Conservation (phyloP, 2,113 vertebrate genomes). For the Anarhynchus alexandrinus region DNA sequence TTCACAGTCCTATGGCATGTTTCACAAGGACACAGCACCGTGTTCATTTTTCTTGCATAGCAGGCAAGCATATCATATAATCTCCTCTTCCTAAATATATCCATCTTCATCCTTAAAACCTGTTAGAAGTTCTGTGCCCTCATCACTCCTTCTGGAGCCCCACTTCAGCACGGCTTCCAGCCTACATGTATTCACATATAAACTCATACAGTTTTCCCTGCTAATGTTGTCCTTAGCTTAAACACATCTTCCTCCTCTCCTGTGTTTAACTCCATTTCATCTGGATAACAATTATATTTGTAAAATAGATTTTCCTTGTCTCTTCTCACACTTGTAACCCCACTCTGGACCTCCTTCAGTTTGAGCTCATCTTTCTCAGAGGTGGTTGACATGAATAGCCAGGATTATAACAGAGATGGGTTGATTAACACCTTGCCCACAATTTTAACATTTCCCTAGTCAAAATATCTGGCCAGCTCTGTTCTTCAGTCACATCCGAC, state of each 20-base stretch:
- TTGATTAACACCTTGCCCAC: not conserved
- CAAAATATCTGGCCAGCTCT: not conserved
- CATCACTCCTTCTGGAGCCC: not conserved
- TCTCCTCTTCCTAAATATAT: not conserved
- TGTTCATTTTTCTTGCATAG: not conserved
- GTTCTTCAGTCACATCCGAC: not conserved
- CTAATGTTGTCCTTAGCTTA: not conserved
- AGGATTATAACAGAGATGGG: not conserved
- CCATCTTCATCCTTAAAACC: not conserved
- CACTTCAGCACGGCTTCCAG: not conserved
- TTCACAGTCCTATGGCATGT: not conserved
- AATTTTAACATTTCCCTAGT: not conserved
- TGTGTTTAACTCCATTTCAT: not conserved
- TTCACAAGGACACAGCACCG: not conserved
- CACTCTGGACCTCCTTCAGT: not conserved
- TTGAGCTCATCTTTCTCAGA: not conserved
- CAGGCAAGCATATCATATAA: not conserved
- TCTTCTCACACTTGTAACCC: not conserved
- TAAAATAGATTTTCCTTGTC: not conserved
- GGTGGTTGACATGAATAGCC: not conserved
- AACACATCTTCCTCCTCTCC: not conserved
- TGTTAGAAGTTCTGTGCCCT: not conserved
- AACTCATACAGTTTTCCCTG: not conserved
- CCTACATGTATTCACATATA: not conserved
- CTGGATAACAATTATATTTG: not conserved